Percentiles rank a stretch among this genome's conserved stretches.
phyloP scores from a whole-genome alignment of 2,797 vertebrate species.

The Rhinoraja longicauda region DNA sequence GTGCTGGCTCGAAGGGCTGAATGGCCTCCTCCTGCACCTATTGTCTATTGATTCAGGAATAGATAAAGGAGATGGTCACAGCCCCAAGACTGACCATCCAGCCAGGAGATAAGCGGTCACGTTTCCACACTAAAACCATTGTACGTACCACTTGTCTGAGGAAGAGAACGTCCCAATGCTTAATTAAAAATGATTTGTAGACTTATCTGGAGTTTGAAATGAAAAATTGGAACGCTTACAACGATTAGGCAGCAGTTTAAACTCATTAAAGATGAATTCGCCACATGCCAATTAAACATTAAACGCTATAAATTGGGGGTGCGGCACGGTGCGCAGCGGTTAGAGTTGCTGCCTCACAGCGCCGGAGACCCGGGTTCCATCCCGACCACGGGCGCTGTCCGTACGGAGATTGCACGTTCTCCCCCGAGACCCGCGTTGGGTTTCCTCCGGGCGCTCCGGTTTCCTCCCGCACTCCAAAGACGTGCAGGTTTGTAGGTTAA shows the following conservation, averaged over 20 bases:
- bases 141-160: neutral
- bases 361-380: no score
- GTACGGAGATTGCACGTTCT: no score
- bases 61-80: neutral
- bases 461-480: no score
- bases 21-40: no score
- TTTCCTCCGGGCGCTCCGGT: no score
- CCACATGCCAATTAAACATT: constrained; percentile 1
- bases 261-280: neutral
- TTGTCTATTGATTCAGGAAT: constrained; percentile 48
- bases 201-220: neutral
- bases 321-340: no score
- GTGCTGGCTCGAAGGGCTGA: no score
- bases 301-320: neutral
- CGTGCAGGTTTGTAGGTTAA: no score
- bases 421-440: no score
- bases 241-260: neutral
- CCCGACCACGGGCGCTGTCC: no score
- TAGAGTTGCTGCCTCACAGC: no score
- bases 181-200: constrained; percentile 24
- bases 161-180: neutral
- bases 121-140: neutral
- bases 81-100: constrained; percentile 39
- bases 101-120: constrained; percentile 28
- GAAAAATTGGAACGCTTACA: neutral